Base-by-base conservation (phyloP, 2,888 invertebrate genomes). In the Auanema freiburgensis region DNA sequence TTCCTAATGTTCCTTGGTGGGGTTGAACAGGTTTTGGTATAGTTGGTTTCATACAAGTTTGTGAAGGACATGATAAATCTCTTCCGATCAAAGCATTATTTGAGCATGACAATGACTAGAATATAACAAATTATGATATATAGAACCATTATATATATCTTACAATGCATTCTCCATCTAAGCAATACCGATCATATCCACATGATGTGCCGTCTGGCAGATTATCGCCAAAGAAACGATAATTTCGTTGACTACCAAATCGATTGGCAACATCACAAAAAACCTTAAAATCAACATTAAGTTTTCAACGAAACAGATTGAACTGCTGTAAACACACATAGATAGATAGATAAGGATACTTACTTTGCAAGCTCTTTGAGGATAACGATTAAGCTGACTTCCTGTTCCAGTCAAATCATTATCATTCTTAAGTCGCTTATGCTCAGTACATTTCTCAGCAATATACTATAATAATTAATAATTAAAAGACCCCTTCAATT, bases 141-240 rank as follows among this genome's bases (percentile, higher is more conserved):
- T 46, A 33, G 33, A 33, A 33, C 8, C 8, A 3, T 33, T 8
- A 6, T 33, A 6, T 2, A 23, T 14, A 14, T 57, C 76, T 65
- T 66, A 83, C 80, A 69, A 83, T 64, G 60, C 83, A 83, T 57
- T 83, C 79, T 60, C 83, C 83, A 49, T 75, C 77, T 23, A 83
- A 61, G 66, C 83, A 83, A 65, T 79, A 84, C 56, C 76, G 60
- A 44, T 81, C 79, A 59, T 69, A 76, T 43, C 83, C 83, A 65
- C 83, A 83, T 11, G 80, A 74, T 1, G 83, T 79, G n/a, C 83
- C 83, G 68, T 83, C 82, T 21, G 83, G 84, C 49, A 83, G 66
- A 56, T 78, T 79, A 63, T 83, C 84, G 33, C 84, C 84, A 63
- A 78, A 84, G 75, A 80, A 83, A 56, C 83, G 80, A 57, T 83